These are phyloP conservation scores for Eurypyga helias DNA, from an alignment of 2,113 vertebrate species.

Conservation along the genomic window DNA sequence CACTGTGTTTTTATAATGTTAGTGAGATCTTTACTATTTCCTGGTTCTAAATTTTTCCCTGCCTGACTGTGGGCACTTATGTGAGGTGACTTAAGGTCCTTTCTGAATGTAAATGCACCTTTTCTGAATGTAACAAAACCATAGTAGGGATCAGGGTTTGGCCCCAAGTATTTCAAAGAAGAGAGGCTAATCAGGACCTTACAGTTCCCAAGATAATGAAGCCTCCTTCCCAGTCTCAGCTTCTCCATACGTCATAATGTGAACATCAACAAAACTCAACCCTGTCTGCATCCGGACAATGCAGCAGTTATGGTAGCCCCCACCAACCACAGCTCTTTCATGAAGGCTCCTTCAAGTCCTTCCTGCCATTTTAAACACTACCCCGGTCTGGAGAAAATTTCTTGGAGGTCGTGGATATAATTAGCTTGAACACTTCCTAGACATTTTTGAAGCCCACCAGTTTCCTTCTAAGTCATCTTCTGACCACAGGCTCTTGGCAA, in stretches of 20 bases:
- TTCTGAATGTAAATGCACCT: background rate
- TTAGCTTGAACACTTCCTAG: background rate
- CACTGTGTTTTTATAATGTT: background rate
- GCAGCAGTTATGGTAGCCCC: background rate
- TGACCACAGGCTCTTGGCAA: background rate
- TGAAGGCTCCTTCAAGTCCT: background rate
- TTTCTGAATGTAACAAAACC: background rate
- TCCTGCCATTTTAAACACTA: background rate
- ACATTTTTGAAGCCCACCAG: background rate
- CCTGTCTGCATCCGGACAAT: background rate
- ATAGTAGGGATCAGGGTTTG: background rate
- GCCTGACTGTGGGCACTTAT: background rate
- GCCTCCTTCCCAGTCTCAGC: background rate
- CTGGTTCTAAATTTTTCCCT: background rate
- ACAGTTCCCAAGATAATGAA: background rate
- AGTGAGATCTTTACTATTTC: background rate
- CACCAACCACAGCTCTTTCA: background rate
- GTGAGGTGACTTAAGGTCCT: background rate
- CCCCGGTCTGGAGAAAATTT: background rate
- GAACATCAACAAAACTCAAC: background rate
- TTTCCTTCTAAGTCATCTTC: background rate
- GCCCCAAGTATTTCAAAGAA: accelerated
- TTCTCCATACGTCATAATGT: background rate
- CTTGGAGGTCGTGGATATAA: background rate
- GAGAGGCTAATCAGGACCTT: background rate